A percentile compares a stretch with the other conserved stretches of the same genome.
These are phyloP conservation scores for Rhinatrema bivittatum DNA, from an alignment of 2,797 vertebrate species.

Conservation along the genomic window DNA sequence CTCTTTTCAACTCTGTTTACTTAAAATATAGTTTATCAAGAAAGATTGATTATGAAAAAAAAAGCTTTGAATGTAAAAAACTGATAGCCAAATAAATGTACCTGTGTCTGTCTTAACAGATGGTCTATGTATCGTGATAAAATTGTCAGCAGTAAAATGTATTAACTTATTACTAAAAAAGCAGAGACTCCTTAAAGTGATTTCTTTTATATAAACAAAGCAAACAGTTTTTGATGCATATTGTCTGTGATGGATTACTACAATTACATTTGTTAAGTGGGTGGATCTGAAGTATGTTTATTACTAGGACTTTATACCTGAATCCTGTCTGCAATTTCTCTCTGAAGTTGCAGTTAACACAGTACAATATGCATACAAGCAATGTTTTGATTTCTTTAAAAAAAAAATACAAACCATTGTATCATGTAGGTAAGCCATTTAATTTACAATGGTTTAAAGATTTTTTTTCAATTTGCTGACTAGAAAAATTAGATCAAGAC, in stretches of 20 bases:
- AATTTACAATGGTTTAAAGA: no score
- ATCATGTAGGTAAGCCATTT: no score
- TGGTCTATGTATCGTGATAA: constrained; percentile 37
- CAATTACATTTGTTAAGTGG: constrained; percentile 36
- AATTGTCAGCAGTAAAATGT: constrained; percentile 44
- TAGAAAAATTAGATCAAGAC: no score
- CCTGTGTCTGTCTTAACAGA: constrained; percentile 50
- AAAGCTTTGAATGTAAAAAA: constrained; percentile 40
- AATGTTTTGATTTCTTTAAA: constrained; percentile 5
- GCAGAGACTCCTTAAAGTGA: constrained; percentile 35
- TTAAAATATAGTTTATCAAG: no score
- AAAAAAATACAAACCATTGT: no score
- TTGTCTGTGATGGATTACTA: constrained; percentile 29
- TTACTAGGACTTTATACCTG: constrained; percentile 35
- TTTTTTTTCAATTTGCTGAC: no score
- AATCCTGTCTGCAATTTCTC: constrained; percentile 33
- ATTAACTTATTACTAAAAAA: constrained; percentile 63
- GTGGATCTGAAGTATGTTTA: constrained; percentile 27
- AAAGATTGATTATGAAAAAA: constrained; percentile 24
- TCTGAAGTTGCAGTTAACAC: constrained; percentile 9
- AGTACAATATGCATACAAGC: no score
- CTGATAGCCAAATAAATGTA: constrained; percentile 25
- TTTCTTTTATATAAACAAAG: constrained; percentile 34
- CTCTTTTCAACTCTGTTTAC: no score
- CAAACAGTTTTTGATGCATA: constrained; percentile 36